Evolutionary conservation across 2,113 vertebrate genomes (phyloP), one percentile per base, ranked within the genome.

Genomic region (Calidris pugnax): DNA sequence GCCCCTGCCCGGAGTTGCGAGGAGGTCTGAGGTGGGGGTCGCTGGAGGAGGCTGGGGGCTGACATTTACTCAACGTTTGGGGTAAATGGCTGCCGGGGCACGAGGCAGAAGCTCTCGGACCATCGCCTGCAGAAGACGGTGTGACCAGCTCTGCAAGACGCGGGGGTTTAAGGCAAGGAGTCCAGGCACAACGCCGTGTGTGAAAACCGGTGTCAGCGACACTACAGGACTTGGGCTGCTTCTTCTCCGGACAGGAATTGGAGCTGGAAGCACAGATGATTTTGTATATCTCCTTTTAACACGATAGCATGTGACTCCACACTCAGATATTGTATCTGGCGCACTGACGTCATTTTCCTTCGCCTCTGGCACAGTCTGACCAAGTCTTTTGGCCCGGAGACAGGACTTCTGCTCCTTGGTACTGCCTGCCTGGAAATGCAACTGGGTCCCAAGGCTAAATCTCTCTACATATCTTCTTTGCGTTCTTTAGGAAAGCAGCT

Each of bases 401-500:
- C 89, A 69, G 80, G 89, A 95, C 90, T 90, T 85, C 39, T 66
- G 76, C 96, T 94, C 83, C 82, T 14, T 69, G 68, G 90, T 85
- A 94, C 75, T 93, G 37, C 66, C 90, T 87, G 85, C 85, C 91
- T 90, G 84, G 93, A 91, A 92, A 55, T 16, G 91, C 4, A 23
- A 78, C 94, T 72, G 82, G 89, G 76, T 88, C 79, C 77, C 91
- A 60, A 85, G 93, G 80, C 72, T 77, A 39, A 74, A 68, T 72
- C 94, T 90, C 90, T 93, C 89, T 74, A 80, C 94, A 19, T 92
- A 78, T 75, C 71, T 91, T 85, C 94, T 95, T 95, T 69, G 87
- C 91, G 53, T 94, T 95, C 92, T 90, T 95, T 93, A 78, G 79
- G 96, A 93, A 97, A 98, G 97, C 97, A 97, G 97, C 97, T 80